Evolutionary conservation across 2,888 invertebrate genomes (phyloP).

Genomic region (Spilarctia lutea): DNA sequence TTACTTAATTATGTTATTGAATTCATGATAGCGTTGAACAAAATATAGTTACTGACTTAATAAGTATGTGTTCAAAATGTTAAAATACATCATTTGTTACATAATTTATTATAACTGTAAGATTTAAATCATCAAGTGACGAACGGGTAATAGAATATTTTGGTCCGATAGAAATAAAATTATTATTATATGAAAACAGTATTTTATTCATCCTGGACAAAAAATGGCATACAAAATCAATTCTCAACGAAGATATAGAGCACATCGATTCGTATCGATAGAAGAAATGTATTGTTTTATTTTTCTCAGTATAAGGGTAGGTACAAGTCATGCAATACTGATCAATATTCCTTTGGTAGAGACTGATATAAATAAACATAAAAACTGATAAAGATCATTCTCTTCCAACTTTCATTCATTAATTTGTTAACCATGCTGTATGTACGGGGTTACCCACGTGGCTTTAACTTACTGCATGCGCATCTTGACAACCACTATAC

Average conservation of each 20-base stretch:
- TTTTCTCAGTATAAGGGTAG: too few relatives aligned
- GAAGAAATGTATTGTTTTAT: too few relatives aligned
- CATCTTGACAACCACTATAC: background rate
- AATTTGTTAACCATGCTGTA: too few relatives aligned
- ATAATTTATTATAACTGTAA: constrained; percentile 54
- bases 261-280: too few relatives aligned
- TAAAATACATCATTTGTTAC: constrained; percentile 40
- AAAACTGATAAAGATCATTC: background rate
- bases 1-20: constrained; percentile 18
- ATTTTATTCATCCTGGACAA: constrained; percentile 50
- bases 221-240: too few relatives aligned
- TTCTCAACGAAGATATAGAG: too few relatives aligned
- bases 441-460: background rate
- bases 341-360: too few relatives aligned
- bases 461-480: background rate
- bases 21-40: constrained; percentile 42
- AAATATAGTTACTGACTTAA: constrained; percentile 33
- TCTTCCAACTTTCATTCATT: background rate
- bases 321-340: too few relatives aligned
- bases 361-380: background rate
- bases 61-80: constrained; percentile 50
- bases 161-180: constrained; percentile 70
- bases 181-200: constrained; percentile 64
- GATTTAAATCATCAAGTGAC: constrained; percentile 61
- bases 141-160: constrained; percentile 71